Base-by-base conservation (phyloP, 2,888 invertebrate species). In the Stenodera caucasica region DNA sequence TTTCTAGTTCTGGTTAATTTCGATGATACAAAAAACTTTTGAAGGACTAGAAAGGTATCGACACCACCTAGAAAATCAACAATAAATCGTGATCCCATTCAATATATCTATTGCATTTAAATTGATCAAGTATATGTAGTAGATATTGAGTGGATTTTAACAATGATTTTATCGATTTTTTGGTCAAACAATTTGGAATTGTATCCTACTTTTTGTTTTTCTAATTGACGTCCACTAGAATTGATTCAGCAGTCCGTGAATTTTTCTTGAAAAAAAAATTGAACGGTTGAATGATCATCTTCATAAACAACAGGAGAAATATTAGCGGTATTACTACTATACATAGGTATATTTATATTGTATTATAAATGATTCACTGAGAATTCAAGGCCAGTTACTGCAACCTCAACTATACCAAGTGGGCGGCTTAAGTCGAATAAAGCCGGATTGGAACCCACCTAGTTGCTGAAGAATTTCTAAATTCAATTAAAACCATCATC, bases 371-470 rank as follows among this genome's bases (percentile, higher is more conserved):
- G 67, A 67, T 61, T 67, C 67, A 66, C 64, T 57, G 58, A 63
- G 54, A 53, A 67, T 61, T 63, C 68, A 68, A 68, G 68, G 68
- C 49, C 68, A 65, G 58, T 65, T 58, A 63, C 58, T 68, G 67
- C 67, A 68, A 53, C 37, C 56, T 9, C 33, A 33, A 15, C 12
- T 21, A 33, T 54, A 33, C 21, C 55, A 55, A 45, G 64, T 66
- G 64, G 64, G 65, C 63, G 64, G 56, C 40, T 53, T 40, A 29
- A 58, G 53, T 55, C 50, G 35, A 50, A 49, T 53, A 45, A 37
- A 64, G 57, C 57, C 57, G 61, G 57, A 61, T 53, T 57, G 35
- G 26, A 57, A 49, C 50, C 18, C 52, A 26, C 57, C 58, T 49
- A 58, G 32, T 40, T 51, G 33, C 53, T 32, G 11, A n/a, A 7